Evolutionary conservation across 2,888 invertebrate species (phyloP).

Genomic region (Ariolimax columbianus): DNA sequence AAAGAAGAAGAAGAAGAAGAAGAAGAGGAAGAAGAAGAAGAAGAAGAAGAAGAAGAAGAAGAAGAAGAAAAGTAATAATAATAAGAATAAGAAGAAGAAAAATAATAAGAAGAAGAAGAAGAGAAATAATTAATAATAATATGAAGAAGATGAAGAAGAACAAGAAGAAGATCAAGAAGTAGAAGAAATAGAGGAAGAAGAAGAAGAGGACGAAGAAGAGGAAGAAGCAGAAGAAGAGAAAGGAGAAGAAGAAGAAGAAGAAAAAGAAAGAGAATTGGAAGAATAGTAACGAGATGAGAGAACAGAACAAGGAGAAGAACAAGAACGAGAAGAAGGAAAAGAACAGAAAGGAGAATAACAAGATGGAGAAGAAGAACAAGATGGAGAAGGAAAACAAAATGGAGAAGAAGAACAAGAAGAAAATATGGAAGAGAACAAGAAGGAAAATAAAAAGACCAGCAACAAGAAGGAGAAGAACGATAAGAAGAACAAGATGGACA

Average conservation of each 20-base stretch:
- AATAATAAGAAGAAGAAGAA: no score
- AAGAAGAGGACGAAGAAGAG: not conserved
- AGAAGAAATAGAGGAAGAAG: no score
- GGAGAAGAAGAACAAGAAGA: constrained; percentile 7
- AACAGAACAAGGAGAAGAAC: not conserved
- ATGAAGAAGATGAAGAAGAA: no score
- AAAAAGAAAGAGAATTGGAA: not conserved
- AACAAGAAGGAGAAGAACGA: not conserved
- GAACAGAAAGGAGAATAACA: constrained; percentile 3
- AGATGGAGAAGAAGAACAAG: no score
- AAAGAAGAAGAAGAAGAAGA: no score
- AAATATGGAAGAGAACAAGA: constrained; percentile 7
- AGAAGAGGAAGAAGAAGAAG: constrained; percentile 6
- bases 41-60: constrained; percentile 22
- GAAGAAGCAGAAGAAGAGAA: no score
- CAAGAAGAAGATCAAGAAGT: no score
- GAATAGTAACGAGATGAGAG: not conserved
- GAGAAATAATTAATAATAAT: no score
- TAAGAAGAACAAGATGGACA: no score
- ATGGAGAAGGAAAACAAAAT: no score
- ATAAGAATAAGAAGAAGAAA: no score
- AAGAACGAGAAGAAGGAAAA: constrained; percentile 16
- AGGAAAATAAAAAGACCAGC: not conserved
- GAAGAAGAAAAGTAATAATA: no score
- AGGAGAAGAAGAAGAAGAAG: not conserved